Base-by-base conservation (phyloP, 2,888 invertebrate genomes). In the Agrochola litura region DNA sequence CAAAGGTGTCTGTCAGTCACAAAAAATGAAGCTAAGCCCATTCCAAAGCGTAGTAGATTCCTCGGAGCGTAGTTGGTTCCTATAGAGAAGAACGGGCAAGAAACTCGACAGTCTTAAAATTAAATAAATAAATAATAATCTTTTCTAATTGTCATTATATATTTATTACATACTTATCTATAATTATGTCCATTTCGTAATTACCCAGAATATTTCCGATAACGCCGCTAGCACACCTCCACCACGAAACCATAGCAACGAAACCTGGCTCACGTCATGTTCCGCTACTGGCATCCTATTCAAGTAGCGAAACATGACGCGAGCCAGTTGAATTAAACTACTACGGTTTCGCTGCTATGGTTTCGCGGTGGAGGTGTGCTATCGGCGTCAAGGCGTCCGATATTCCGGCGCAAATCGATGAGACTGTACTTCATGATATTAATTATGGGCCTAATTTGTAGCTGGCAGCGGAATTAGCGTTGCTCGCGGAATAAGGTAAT, bases 161-260 rank as follows among this genome's bases (percentile, higher is more conserved):
- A 61, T 19, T 64, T 46, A 76, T 84, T 37, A 37, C 3, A 37
- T 4, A 37, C 37, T 37, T 37, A 37, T 37, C 37, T 37, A 37
- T 37, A 37, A 37, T 73, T 77, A 81, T 86, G 82, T 84, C 77
- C 77, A 79, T 81, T 80, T 79, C 76, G 82, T 89, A 88, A 91
- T 89, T 85, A 88, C 66, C 73, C 46, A 64, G 74, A 72, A 89
- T 89, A 90, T 90, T 90, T 87, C 88, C 83, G 82, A 86, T 88
- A 37, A 37, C 5, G 37, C 37, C 37, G 37, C 37, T 37, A 37
- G 37, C 4, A 37, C 37, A 37, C 37, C 37, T 37, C 37, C 37
- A 5, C 37, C 37, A 4, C 37, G 37, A 37, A 37, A 37, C 37
- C 37, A 37, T 37, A 37, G 37, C 37, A 37, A 4, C 37, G 4